phyloP scores from a whole-genome alignment of 2,888 invertebrate species.

The Cataglyphis cursor region DNA sequence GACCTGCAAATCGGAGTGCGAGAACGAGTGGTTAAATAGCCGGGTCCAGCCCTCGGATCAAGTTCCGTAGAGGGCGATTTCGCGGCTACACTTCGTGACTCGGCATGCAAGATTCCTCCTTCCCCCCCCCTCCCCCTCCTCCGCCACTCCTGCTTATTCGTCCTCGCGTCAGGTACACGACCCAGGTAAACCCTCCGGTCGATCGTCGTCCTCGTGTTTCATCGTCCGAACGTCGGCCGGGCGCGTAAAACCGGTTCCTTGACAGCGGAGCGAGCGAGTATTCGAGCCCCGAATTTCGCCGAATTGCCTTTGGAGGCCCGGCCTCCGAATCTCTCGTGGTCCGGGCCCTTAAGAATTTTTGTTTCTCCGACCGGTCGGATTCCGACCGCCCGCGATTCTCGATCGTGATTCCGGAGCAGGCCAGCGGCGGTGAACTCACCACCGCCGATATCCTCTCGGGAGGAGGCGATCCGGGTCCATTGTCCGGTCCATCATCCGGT shows the following conservation, averaged over 20 bases:
- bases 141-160: conserved; percentile 12
- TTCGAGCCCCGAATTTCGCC: conserved; percentile 69
- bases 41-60: conserved; percentile 19
- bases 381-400: conserved; percentile 76
- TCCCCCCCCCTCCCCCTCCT: conserved; percentile 27
- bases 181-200: conserved; percentile 38
- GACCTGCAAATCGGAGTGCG: conserved; percentile 26
- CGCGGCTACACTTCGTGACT: conserved; percentile 45
- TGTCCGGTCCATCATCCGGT: conserved; percentile 50
- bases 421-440: not conserved
- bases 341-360: conserved; percentile 41
- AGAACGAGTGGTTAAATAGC: conserved; percentile 29
- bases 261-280: conserved; percentile 12
- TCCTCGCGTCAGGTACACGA: conserved; percentile 65
- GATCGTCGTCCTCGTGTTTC: conserved; percentile 69
- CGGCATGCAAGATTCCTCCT: conserved; percentile 20
- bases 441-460: not conserved
- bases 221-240: conserved; percentile 40
- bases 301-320: conserved; percentile 39
- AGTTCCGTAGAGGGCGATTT: conserved; percentile 49
- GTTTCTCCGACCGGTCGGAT: conserved; percentile 54
- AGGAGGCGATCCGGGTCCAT: conserved; percentile 41
- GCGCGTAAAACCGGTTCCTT: conserved; percentile 70
- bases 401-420: conserved; percentile 70
- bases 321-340: conserved; percentile 39